phyloP scores from a whole-genome alignment of 1,140 invertebrate species.

The Caenorhabditis brenneri region DNA sequence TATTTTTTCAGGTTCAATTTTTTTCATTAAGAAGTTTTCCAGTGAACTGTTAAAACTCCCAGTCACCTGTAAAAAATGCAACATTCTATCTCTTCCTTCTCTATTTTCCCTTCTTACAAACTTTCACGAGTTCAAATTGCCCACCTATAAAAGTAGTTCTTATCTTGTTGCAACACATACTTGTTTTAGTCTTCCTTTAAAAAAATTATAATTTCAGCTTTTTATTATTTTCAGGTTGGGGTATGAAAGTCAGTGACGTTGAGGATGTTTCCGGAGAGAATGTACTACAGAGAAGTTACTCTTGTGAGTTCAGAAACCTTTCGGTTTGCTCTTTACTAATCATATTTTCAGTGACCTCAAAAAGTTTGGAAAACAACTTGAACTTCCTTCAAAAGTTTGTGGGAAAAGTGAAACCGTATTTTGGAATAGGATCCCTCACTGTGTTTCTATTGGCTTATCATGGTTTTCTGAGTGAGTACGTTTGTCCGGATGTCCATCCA shows the following conservation, averaged over 20 bases:
- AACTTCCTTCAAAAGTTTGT: not conserved
- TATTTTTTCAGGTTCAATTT: too few relatives aligned
- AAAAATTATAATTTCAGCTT: not conserved
- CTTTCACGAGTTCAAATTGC: not conserved
- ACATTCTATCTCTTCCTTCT: not conserved
- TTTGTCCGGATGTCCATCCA: not conserved
- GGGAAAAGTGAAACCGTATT: not conserved
- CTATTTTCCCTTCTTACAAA: not conserved
- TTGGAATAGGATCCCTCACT: not conserved
- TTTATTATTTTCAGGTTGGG: not conserved
- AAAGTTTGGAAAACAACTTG: constrained; percentile 3
- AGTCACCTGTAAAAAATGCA: not conserved
- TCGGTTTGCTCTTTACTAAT: too few relatives aligned
- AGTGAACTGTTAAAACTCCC: too few relatives aligned
- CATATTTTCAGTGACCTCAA: not conserved
- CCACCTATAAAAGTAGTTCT: not conserved
- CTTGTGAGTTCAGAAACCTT: constrained; percentile 4
- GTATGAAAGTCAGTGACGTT: not conserved
- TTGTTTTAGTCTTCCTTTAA: not conserved
- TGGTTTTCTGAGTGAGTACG: constrained; percentile 50
- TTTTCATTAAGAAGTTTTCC: too few relatives aligned
- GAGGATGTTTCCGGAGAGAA: not conserved
- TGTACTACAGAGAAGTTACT: not conserved
- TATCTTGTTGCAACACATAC: too few relatives aligned
- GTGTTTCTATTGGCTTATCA: constrained; percentile 46